Evolutionary conservation across 2,797 vertebrate species (phyloP).

Genomic region (Picus viridis): DNA sequence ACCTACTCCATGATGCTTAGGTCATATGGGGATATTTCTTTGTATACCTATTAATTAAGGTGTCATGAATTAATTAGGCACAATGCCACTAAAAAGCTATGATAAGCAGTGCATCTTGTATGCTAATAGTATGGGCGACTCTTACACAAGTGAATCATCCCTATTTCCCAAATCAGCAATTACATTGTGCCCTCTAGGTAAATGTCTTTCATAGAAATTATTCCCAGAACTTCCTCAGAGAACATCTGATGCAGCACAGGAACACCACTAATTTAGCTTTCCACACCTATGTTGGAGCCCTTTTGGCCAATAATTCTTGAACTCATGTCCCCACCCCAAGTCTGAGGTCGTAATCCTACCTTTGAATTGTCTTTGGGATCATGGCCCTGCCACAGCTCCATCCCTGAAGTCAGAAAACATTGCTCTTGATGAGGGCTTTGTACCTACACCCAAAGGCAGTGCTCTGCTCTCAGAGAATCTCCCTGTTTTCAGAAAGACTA

Average conservation of each 20-base stretch:
- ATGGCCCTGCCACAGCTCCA: neutral
- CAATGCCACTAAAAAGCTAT: conserved; percentile 50
- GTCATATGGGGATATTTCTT: conserved; percentile 45
- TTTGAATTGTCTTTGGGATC: neutral
- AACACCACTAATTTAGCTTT: conserved; percentile 48
- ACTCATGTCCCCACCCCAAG: neutral
- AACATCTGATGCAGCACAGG: conserved; percentile 54
- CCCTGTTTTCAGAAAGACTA: neutral
- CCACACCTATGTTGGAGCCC: conserved; percentile 13
- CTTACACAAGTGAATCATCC: conserved; percentile 62
- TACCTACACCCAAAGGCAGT: neutral
- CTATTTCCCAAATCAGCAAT: conserved; percentile 69
- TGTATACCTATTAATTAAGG: conserved; percentile 50
- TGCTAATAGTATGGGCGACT: conserved; percentile 43
- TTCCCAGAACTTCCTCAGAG: conserved; percentile 56
- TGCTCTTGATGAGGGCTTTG: neutral
- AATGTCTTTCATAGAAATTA: conserved; percentile 64
- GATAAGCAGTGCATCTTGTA: conserved; percentile 43
- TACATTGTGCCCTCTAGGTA: conserved; percentile 45
- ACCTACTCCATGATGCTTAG: conserved; percentile 16
- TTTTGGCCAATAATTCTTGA: neutral
- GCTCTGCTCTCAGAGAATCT: neutral
- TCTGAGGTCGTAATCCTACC: neutral
- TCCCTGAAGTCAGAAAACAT: neutral
- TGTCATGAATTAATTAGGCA: conserved; percentile 56